Evolutionary conservation across 2,888 invertebrate genomes (phyloP), one percentile per base, ranked within the genome.

Genomic region (Thymelicus sylvestris): DNA sequence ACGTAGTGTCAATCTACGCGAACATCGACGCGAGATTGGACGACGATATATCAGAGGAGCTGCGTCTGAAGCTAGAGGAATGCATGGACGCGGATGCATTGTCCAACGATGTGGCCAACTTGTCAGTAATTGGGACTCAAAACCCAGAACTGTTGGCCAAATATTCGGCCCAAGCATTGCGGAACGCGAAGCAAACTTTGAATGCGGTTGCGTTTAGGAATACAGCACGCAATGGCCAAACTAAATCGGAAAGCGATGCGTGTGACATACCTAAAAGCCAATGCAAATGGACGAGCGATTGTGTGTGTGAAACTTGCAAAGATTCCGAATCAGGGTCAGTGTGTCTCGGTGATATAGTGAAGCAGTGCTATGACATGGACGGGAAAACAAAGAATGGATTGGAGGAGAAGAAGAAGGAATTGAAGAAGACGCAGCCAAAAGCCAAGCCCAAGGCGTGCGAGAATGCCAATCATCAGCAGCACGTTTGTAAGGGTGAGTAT

Each of bases 241-340:
- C 85, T 0, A 92, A 92, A 15, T 89, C 89, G 0, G 92, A 92
- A 3, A 86, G 87, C 0, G 93, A 93, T 2, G 85, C 86, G 0
- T 92, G 91, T n/a, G 92, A 91, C 52, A 90, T 88, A 0, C 91
- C 91, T 0, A 89, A 88, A 57, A 86, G 79, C 0, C 91, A 90
- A 7, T 93, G 93, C 73, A 92, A 93, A 60, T 92, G 90, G 86
- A 93, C 93, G 0, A 92, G 85, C 4, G 93, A 93, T 15, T 93
- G 93, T 63, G 78, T 84, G 0, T 93, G 93, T 44, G 78, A 79
- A 1, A 81, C 85, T 0, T 93, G 93, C 47, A 90, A 88, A 15
- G 84, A 86, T 2, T 80, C 79, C 0, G 87, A 88, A 0, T 52
- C 65, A 0, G 81, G 77, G 10, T 77, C 84, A 0, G 81, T 84